A percentile compares a stretch with the other conserved stretches of the same genome.
These are phyloP conservation scores for Miniopterus natalensis DNA, from an alignment of 2,113 vertebrate species.

Conservation along the genomic window DNA sequence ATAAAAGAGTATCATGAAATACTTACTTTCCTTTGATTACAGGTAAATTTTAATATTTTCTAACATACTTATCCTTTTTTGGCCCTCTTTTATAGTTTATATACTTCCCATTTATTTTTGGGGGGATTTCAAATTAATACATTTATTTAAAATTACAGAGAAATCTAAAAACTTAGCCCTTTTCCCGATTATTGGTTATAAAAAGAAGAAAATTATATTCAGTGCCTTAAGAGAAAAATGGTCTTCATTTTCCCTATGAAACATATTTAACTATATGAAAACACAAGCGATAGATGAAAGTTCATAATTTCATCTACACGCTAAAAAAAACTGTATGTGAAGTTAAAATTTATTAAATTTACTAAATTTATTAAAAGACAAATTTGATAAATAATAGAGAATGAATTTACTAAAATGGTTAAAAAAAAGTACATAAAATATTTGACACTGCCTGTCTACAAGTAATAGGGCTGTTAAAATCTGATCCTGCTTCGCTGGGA, in stretches of 20 bases:
- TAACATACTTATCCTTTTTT: neutral
- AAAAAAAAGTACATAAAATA: conserved; percentile 41
- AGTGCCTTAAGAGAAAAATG: conserved; percentile 17
- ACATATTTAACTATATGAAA: conserved; percentile 42
- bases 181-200: conserved; percentile 19
- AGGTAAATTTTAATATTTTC: conserved; percentile 51
- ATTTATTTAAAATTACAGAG: conserved; percentile 54
- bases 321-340: conserved; percentile 56
- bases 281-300: neutral
- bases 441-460: neutral
- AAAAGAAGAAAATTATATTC: conserved; percentile 46
- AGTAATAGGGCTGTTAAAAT: neutral
- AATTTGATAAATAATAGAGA: conserved; percentile 32
- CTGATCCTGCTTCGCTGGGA: neutral
- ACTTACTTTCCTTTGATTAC: conserved; percentile 49
- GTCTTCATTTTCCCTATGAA: conserved; percentile 22
- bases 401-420: conserved; percentile 60
- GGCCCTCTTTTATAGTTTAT: neutral
- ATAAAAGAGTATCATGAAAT: conserved; percentile 36
- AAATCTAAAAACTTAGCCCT: conserved; percentile 15
- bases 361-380: conserved; percentile 33
- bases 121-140: conserved; percentile 40
- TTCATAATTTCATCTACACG: conserved; percentile 51
- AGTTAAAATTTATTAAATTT: conserved; percentile 35
- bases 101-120: conserved; percentile 39